Percentiles rank a stretch among this genome's conserved stretches.
Evolutionary conservation across 2,888 invertebrate species (phyloP).

Genomic region (Sarcophaga variegata): DNA sequence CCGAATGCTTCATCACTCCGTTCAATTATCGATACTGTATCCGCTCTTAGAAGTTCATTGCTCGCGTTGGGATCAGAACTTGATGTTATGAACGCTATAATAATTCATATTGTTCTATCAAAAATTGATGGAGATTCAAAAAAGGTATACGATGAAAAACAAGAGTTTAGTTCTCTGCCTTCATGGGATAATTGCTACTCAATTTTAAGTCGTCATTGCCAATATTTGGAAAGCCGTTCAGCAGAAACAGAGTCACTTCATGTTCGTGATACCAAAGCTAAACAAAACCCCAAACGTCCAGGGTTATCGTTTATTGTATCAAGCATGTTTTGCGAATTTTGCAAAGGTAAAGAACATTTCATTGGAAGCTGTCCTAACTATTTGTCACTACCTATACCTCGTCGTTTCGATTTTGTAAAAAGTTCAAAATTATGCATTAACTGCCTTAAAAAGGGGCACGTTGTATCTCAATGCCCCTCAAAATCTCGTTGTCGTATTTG

Average conservation of each 20-base stretch:
- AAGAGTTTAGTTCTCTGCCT: slow-evolving; percentile 34
- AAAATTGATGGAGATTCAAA: slow-evolving; percentile 39
- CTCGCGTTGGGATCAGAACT: slow-evolving; percentile 26
- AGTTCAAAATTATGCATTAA: slow-evolving; percentile 35
- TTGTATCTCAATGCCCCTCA: slow-evolving; percentile 11
- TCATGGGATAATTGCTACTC: slow-evolving; percentile 27
- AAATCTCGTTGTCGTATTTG: slow-evolving; percentile 41
- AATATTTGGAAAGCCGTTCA: not conserved
- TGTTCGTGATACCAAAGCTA: not conserved
- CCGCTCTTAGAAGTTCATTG: slow-evolving; percentile 23
- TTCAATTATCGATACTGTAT: slow-evolving; percentile 28
- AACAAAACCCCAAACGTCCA: not conserved
- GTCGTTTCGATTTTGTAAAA: slow-evolving; percentile 47
- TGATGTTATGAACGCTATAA: slow-evolving; percentile 32
- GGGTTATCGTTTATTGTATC: slow-evolving; percentile 16
- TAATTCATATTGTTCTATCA: slow-evolving; percentile 30
- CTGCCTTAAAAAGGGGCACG: slow-evolving; percentile 42
- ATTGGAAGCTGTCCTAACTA: slow-evolving; percentile 19
- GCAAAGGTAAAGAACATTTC: slow-evolving; percentile 12
- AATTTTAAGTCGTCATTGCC: slow-evolving; percentile 25
- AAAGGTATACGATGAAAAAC: slow-evolving; percentile 38
- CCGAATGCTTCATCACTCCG: slow-evolving; percentile 4
- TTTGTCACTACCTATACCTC: slow-evolving; percentile 3
- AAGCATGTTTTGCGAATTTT: slow-evolving; percentile 19
- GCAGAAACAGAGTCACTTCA: not conserved